These are phyloP conservation scores for Achlya flavicornis DNA, from an alignment of 2,888 invertebrate genomes.

Conservation along the genomic window DNA sequence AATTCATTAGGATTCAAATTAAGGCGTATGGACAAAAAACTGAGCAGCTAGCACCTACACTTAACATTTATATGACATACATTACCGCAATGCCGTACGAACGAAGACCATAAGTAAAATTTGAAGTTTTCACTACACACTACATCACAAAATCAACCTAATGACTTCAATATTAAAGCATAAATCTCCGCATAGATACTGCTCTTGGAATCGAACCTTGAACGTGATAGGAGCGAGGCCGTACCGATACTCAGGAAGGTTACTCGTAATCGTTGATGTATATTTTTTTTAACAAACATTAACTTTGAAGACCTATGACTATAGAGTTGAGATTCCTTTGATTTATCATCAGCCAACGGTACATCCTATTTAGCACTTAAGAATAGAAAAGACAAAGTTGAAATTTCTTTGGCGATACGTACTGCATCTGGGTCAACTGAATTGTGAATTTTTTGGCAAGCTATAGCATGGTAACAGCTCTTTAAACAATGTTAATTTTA, in stretches of 20 bases:
- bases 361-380: background rate
- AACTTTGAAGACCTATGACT: slow-evolving; percentile 21
- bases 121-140: slow-evolving; percentile 6
- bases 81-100: slow-evolving; percentile 2
- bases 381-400: slow-evolving; percentile 6
- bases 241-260: slow-evolving; percentile 62
- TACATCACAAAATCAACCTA: background rate
- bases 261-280: slow-evolving; percentile 32
- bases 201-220: slow-evolving; percentile 64
- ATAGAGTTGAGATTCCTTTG: slow-evolving; percentile 12
- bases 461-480: slow-evolving; percentile 39
- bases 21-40: background rate
- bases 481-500: slow-evolving; percentile 19
- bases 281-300: slow-evolving; percentile 13
- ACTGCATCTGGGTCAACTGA: slow-evolving; percentile 32
- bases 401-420: slow-evolving; percentile 3
- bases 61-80: background rate
- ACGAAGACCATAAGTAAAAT: background rate
- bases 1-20: too few species aligned
- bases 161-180: background rate
- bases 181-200: background rate
- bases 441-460: slow-evolving; percentile 43
- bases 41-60: background rate
- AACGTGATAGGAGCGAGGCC: slow-evolving; percentile 74
- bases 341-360: background rate